A percentile compares a stretch with the other conserved stretches of the same genome.
Evolutionary conservation across 2,888 invertebrate species (phyloP).

Genomic region (Caenorhabditis uteleia): DNA sequence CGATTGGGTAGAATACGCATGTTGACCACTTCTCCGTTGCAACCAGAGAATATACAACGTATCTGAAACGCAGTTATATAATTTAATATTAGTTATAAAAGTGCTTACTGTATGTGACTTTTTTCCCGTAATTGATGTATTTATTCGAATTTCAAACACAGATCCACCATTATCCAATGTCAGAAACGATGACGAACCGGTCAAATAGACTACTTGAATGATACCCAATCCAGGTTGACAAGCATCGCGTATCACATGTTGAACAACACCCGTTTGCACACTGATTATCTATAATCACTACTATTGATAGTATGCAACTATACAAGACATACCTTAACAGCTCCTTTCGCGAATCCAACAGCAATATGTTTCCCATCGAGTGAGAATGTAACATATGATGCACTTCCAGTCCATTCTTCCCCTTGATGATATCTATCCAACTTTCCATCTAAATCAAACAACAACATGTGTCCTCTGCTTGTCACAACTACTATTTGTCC

Average conservation of each 20-base stretch:
- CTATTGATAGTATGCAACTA: conserved; percentile 9
- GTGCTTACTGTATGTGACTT: conserved; percentile 16
- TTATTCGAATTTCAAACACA: conserved; percentile 54
- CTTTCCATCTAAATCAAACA: conserved; percentile 54
- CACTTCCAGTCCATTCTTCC: conserved; percentile 42
- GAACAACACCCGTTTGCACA: conserved; percentile 26
- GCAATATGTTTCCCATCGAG: conserved; percentile 42
- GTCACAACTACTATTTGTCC: conserved; percentile 60
- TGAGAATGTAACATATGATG: conserved; percentile 48
- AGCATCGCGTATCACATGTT: conserved; percentile 74
- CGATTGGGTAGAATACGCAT: conserved; percentile 44
- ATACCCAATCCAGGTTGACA: conserved; percentile 85
- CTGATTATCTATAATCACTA: conserved; percentile 31
- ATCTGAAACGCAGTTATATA: conserved; percentile 77
- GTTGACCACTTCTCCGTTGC: conserved; percentile 80
- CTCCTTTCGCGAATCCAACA: conserved; percentile 49
- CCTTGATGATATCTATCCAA: conserved; percentile 51
- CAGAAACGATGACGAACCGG: conserved; percentile 72
- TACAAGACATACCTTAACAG: conserved; percentile 29
- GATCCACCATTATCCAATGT: conserved; percentile 59
- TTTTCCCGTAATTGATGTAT: conserved; percentile 15
- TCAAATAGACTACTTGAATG: conserved; percentile 80
- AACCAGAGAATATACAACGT: conserved; percentile 85
- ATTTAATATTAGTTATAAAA: neutral
- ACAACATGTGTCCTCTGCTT: conserved; percentile 49